A percentile compares a stretch with the other conserved stretches of the same genome.
These are phyloP conservation scores for Eurois occulta DNA, from an alignment of 2,888 invertebrate species.

Conservation along the genomic window DNA sequence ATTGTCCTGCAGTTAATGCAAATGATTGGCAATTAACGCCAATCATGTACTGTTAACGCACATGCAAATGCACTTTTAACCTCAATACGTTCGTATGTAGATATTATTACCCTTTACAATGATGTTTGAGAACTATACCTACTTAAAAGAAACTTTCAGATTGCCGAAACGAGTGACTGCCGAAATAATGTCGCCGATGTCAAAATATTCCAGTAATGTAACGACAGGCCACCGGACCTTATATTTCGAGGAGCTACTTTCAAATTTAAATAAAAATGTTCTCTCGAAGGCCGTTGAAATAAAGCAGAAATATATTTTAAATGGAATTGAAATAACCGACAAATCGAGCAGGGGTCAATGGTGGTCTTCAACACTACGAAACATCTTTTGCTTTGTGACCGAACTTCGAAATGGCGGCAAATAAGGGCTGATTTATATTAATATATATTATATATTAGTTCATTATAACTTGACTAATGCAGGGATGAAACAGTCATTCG, in stretches of 20 bases:
- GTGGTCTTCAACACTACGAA: neutral
- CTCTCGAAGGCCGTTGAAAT: neutral
- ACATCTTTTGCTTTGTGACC: neutral
- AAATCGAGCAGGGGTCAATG: neutral
- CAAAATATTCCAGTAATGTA: constrained; percentile 27
- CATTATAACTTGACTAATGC: neutral
- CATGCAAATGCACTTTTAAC: constrained; percentile 1
- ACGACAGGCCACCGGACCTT: neutral
- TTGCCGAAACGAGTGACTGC: constrained; percentile 2
- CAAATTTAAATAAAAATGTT: constrained; percentile 12
- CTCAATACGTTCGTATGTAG: neutral
- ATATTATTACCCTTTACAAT: neutral
- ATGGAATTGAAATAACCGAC: neutral
- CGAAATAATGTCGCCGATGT: neutral
- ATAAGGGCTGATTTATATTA: neutral
- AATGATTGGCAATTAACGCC: neutral
- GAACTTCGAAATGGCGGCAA: neutral
- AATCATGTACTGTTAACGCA: neutral
- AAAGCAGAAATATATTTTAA: no score
- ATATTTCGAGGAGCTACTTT: constrained; percentile 27
- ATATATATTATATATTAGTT: no score
- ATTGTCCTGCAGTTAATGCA: neutral
- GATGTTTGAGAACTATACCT: neutral
- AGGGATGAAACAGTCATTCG: neutral
- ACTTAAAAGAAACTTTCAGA: neutral